A percentile compares a stretch with the other conserved stretches of the same genome.
These are phyloP conservation scores for Bombyx mori DNA, from an alignment of 1,140 invertebrate species.

Conservation along the genomic window DNA sequence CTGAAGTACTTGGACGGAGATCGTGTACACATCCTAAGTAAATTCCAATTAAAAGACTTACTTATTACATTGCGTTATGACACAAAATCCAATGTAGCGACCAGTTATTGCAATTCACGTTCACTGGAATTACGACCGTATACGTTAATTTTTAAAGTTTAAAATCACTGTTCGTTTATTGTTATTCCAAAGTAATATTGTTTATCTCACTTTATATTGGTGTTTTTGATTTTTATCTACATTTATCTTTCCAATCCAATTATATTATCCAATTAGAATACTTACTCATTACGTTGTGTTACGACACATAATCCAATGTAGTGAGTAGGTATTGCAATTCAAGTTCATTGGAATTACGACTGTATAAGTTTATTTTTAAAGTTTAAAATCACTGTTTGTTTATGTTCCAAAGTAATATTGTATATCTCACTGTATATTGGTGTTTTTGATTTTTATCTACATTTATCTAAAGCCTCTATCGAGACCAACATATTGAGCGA, in stretches of 20 bases:
- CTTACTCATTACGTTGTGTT: slow-evolving; percentile 17
- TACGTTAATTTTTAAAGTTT: no score
- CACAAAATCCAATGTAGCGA: slow-evolving; percentile 10
- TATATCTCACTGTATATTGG: no score
- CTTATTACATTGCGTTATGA: slow-evolving; percentile 17
- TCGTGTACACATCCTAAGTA: slow-evolving; percentile 24
- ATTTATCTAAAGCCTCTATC: no score
- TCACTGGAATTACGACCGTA: no score
- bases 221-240: no score
- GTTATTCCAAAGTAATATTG: neutral
- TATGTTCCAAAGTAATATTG: neutral
- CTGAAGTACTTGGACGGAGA: slow-evolving; percentile 42
- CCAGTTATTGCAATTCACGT: no score
- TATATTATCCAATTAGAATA: neutral
- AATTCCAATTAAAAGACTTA: neutral
- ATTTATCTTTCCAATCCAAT: neutral
- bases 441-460: no score
- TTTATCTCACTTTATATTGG: no score
- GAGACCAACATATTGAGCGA: no score
- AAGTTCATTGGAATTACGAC: no score
- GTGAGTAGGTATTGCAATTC: no score
- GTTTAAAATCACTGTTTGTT: neutral
- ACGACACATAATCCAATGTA: slow-evolving; percentile 11
- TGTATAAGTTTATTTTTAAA: no score
- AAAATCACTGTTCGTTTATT: neutral